These are phyloP conservation scores for Pedetes capensis DNA, from an alignment of 2,113 vertebrate species.

Conservation along the genomic window DNA sequence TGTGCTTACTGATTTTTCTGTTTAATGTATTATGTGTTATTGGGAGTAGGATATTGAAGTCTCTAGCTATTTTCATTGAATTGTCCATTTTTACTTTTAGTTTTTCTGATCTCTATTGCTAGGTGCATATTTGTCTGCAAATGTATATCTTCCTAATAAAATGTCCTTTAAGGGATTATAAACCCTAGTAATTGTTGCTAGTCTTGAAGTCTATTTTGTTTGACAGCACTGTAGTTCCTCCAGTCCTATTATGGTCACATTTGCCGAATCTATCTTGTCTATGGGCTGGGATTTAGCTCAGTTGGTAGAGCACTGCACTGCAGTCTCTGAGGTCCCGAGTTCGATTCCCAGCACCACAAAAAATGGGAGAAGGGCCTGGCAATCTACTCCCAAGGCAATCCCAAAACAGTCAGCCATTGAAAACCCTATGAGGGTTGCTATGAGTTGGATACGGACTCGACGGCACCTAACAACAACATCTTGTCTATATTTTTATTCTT, in stretches of 20 bases:
- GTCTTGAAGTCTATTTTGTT: neutral
- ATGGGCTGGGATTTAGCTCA: too few species aligned
- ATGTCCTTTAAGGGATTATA: neutral
- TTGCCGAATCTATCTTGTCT: too few species aligned
- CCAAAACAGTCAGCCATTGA: too few species aligned
- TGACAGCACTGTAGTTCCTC: neutral
- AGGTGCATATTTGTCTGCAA: neutral
- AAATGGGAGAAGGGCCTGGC: too few species aligned
- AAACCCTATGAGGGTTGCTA: too few species aligned
- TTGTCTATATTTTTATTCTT: neutral
- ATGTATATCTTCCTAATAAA: neutral
- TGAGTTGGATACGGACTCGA: too few species aligned
- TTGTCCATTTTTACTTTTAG: neutral
- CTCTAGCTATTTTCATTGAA: neutral
- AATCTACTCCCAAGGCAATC: too few species aligned
- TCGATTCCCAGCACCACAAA: too few species aligned
- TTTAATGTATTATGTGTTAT: neutral
- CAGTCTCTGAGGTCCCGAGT: too few species aligned
- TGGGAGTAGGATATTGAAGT: too few species aligned
- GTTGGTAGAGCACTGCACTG: too few species aligned
- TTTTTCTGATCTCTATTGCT: neutral
- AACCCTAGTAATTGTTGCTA: neutral
- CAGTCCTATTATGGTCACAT: neutral
- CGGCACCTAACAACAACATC: too few species aligned
- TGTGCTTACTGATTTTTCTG: neutral